phyloP scores from a whole-genome alignment of 1,140 invertebrate genomes.

The Zaprionus tsacasi region DNA sequence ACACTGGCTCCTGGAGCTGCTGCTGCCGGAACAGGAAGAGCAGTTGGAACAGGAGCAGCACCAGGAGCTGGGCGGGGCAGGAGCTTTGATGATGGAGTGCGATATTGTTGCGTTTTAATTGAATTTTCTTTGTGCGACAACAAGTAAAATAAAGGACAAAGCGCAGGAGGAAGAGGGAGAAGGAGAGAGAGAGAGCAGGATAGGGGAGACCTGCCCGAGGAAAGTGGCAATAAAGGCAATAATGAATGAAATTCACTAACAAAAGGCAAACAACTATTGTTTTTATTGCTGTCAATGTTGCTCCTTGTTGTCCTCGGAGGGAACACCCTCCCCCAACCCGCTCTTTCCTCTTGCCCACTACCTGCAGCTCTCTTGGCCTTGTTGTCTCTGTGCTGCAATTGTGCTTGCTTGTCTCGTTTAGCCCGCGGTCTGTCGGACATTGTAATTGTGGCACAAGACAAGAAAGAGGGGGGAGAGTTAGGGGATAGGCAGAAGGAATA shows the following conservation, averaged over 20 bases:
- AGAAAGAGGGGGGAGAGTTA: background rate
- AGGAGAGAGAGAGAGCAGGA: too few relatives aligned
- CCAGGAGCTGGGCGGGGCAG: constrained; percentile 6
- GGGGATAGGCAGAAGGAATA: background rate
- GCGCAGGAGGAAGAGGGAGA: background rate
- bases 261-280: constrained; percentile 80
- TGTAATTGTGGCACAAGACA: constrained; percentile 2
- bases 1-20: background rate
- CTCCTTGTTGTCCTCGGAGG: constrained; percentile 8
- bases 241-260: constrained; percentile 79
- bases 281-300: constrained; percentile 69
- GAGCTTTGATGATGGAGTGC: constrained; percentile 79
- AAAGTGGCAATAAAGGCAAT: constrained; percentile 76
- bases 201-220: constrained; percentile 8
- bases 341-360: background rate
- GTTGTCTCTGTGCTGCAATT: background rate
- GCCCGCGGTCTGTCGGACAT: constrained; percentile 12
- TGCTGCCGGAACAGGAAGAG: constrained; percentile 23
- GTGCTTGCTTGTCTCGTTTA: background rate
- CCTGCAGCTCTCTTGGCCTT: background rate
- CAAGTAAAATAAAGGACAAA: constrained; percentile 64
- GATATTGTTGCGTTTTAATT: constrained; percentile 84
- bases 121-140: constrained; percentile 81
- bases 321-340: background rate
- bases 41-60: constrained; percentile 12